phyloP scores from a whole-genome alignment of 2,113 vertebrate species.

The Pitta sordida region DNA sequence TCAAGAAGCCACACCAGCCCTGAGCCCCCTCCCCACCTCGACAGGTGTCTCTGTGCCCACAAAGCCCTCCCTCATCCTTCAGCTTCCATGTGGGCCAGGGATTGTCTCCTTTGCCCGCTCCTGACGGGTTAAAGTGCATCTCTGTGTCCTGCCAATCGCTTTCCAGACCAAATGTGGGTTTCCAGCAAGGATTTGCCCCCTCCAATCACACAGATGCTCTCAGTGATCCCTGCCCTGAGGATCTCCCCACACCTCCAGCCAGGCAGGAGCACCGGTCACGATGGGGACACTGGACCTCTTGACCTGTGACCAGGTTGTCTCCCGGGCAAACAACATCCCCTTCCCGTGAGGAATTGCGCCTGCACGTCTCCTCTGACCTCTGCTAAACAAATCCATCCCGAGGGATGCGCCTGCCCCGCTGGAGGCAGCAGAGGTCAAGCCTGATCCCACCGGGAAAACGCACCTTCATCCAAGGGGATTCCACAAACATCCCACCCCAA shows the following conservation, averaged over 20 bases:
- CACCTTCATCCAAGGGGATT: background rate
- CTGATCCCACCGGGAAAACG: background rate
- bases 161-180: background rate
- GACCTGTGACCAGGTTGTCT: background rate
- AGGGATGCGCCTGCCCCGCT: background rate
- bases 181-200: background rate
- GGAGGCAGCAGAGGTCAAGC: background rate
- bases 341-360: background rate
- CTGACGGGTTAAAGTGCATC: rapidly evolving
- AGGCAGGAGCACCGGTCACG: rapidly evolving
- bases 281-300: background rate
- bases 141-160: background rate
- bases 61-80: background rate
- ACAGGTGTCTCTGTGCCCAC: background rate
- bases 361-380: background rate
- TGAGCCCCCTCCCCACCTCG: background rate
- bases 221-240: rapidly evolving
- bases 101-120: background rate
- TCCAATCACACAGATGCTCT: rapidly evolving
- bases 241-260: background rate
- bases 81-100: rapidly evolving
- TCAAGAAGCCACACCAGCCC: background rate
- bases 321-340: background rate
- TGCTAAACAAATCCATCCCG: background rate
- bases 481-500: rapidly evolving